Percentiles rank a stretch among this genome's conserved stretches.
phyloP scores from a whole-genome alignment of 2,888 invertebrate genomes.

The Scaptomyza flava region DNA sequence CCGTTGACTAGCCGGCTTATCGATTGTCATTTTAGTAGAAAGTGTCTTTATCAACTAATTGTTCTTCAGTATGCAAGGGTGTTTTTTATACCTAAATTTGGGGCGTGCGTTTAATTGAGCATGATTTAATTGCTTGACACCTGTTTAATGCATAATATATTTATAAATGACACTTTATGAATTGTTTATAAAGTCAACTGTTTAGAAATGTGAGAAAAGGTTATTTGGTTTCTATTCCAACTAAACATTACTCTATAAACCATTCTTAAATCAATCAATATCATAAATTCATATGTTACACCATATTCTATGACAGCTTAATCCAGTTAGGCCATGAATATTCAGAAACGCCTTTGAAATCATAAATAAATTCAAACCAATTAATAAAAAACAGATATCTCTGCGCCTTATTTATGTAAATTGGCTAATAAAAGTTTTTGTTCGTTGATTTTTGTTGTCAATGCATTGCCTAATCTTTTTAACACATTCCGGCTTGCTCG shows the following conservation, averaged over 20 bases:
- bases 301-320: slow-evolving; percentile 13
- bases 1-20: slow-evolving; percentile 7
- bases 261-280: neutral
- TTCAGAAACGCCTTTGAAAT: slow-evolving; percentile 38
- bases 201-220: neutral
- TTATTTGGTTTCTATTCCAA: neutral
- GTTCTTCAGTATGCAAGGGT: neutral
- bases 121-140: slow-evolving; percentile 15
- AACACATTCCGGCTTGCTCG: slow-evolving; percentile 53
- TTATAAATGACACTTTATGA: slow-evolving; percentile 7
- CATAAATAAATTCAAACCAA: slow-evolving; percentile 65
- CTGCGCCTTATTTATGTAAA: slow-evolving; percentile 66
- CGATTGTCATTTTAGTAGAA: slow-evolving; percentile 11
- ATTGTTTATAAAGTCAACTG: slow-evolving; percentile 13
- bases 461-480: slow-evolving; percentile 56
- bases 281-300: neutral
- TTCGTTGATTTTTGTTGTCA: slow-evolving; percentile 22
- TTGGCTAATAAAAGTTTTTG: slow-evolving; percentile 55
- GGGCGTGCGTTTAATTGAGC: slow-evolving; percentile 21
- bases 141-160: slow-evolving; percentile 17
- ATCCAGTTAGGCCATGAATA: slow-evolving; percentile 54
- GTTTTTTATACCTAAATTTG: slow-evolving; percentile 23
- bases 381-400: slow-evolving; percentile 53
- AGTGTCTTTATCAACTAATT: slow-evolving; percentile 22
- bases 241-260: neutral